A percentile compares a stretch with the other conserved stretches of the same genome.
Evolutionary conservation across 2,113 vertebrate species (phyloP).

Genomic region (Danionella cerebrum): DNA sequence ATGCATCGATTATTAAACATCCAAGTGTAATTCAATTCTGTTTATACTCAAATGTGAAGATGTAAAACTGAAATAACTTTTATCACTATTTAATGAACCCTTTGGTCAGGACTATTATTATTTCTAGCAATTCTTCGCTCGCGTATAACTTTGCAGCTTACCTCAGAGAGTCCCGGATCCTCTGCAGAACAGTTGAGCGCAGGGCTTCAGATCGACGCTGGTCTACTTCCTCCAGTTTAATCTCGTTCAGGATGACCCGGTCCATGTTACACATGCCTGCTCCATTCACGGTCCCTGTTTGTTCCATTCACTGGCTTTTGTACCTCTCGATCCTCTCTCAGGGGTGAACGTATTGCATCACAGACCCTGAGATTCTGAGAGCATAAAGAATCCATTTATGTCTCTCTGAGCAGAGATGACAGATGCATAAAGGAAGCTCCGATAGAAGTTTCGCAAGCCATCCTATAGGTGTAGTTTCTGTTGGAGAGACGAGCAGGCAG

Average conservation of each 20-base stretch:
- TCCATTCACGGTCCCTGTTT: background rate
- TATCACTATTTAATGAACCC: too few relatives aligned
- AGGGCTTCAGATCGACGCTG: constrained; percentile 43
- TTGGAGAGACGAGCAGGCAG: background rate
- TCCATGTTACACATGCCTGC: constrained; percentile 46
- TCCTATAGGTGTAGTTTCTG: background rate
- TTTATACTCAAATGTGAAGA: too few relatives aligned
- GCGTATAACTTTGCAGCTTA: constrained; percentile 24
- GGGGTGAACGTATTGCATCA: background rate
- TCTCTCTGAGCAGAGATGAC: background rate
- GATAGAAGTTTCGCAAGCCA: background rate
- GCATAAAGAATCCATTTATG: background rate
- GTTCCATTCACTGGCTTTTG: background rate
- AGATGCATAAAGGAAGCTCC: background rate
- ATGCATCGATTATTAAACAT: too few relatives aligned
- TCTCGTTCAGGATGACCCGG: constrained; percentile 65
- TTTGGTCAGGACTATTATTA: too few relatives aligned
- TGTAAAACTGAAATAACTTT: too few relatives aligned
- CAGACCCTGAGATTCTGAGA: background rate
- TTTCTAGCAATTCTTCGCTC: too few relatives aligned
- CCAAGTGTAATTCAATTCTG: too few relatives aligned
- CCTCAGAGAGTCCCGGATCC: constrained; percentile 44
- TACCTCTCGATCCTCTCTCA: background rate
- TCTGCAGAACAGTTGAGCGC: constrained; percentile 34
- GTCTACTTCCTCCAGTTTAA: constrained; percentile 68